Evolutionary conservation across 2,888 invertebrate species (phyloP), one percentile per base, ranked within the genome.

Genomic region (Scaeva pyrastri): DNA sequence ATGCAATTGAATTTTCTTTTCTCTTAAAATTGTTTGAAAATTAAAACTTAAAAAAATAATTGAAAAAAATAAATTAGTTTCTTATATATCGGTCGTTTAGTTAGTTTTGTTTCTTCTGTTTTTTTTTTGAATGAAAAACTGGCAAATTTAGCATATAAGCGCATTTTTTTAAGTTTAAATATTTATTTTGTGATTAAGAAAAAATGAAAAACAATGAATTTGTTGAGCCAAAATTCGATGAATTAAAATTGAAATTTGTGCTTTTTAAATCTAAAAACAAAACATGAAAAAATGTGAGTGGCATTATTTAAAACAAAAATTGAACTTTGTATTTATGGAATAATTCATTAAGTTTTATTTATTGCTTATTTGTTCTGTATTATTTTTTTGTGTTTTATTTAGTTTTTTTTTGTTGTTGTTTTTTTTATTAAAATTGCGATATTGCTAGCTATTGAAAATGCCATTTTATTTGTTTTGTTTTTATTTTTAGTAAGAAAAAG

Each of bases 111-210:
- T n/a, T n/a, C n/a, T 31, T 31, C 31, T 31, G 1, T 31, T 3
- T 31, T 31, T 0, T 31, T 31, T 26, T 26, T 68, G 16, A 76
- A 75, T 75, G 68, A 80, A 80, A 80, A 76, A 85, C 76, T 80
- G 85, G 80, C 76, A 85, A 71, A 76, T 80, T 80, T 72, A 80
- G 80, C 85, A 85, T 71, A 26, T 71, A 75, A 84, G 84, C 84
- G 79, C 79, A 41, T 45, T 31, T 70, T 68, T 48, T 62, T n/a
- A 60, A 11, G 26, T 64, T 45, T n/a, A 26, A 7, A 10, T 71
- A 11, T 66, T 64, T 41, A n/a, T 26, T 14, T 23, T 39, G 39
- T 10, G 10, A 11, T 39, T 39, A 2, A n/a, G 45, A 56, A 41
- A 68, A 50, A 58, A 50, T 11, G 7, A 21, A 56, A 39, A n/a